Evolutionary conservation across 2,888 invertebrate genomes (phyloP), one percentile per base, ranked within the genome.

Genomic region (Lepidocyrtinus sp.): DNA sequence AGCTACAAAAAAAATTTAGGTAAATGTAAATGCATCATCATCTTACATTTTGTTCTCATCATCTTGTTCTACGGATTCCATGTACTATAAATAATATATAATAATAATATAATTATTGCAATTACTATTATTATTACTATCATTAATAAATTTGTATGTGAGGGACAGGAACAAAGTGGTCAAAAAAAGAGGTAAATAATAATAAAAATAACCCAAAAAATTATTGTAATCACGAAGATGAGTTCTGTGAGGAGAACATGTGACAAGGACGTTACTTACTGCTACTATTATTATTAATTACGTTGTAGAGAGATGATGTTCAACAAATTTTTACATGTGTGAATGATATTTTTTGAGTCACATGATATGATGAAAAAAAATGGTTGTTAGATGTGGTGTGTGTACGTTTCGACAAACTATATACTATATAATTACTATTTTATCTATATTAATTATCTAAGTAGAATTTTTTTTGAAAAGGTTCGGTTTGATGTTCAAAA

Each of bases 321-420:
- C 81, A 81, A 81, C 72, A 81, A 81, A 76, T 81, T 81, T 81
- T 81, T 81, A 81, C 81, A 81, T 64, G 81, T 81, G 68, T 81
- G 81, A 68, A 68, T 81, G 75, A 71, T 72, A 75, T 75, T 75
- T 81, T 72, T 80, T 80, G 75, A 75, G 75, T 81, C 81, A 81
- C 75, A 75, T 80, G 64, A 75, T 64, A 81, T 75, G 36, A 36
- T 36, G 36, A 36, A 36, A 12, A 21, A 21, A 59, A 59, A 59
- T 59, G 72, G 75, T 76, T 72, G 81, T 75, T 75, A 76, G 19
- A 70, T 69, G 45, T 68, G 62, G 24, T 50, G 50, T 70, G 70
- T 59, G 70, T 50, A 61, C 61, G 70, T 69, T 69, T 67, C 59
- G 25, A 75, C 67, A 68, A 75, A 67, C 61, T 62, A 80, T 65